These are phyloP conservation scores for Bujurquina vittata DNA, from an alignment of 2,113 vertebrate genomes.

Conservation along the genomic window DNA sequence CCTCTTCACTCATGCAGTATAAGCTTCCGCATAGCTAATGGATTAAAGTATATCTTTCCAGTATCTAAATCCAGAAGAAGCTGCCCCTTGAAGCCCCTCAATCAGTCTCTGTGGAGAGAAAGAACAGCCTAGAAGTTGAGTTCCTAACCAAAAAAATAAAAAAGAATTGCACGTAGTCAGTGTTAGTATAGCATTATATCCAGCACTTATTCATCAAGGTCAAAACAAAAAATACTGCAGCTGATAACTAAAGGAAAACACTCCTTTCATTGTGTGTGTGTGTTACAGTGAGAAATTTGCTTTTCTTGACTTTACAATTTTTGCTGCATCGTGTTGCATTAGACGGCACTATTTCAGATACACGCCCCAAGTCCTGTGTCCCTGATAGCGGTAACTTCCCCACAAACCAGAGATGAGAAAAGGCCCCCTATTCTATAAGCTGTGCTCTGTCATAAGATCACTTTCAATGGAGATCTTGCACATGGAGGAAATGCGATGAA, in stretches of 20 bases:
- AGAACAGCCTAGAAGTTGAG: neutral
- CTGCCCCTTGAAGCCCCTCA: neutral
- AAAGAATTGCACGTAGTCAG: neutral
- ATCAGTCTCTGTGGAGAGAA: neutral
- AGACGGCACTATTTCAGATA: neutral
- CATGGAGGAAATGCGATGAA: neutral
- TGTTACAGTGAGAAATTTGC: neutral
- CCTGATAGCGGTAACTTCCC: neutral
- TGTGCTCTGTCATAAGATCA: neutral
- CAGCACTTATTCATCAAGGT: constrained; percentile 2
- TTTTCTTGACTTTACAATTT: neutral
- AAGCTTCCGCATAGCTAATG: neutral
- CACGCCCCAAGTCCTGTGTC: neutral
- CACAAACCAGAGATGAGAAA: neutral
- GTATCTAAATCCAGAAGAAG: neutral
- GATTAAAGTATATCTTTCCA: neutral
- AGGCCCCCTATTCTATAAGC: neutral
- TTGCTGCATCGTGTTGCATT: neutral
- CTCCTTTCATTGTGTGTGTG: neutral
- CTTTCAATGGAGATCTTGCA: neutral
- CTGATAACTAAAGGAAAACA: neutral
- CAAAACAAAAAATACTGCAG: constrained; percentile 7
- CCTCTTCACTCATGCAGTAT: neutral
- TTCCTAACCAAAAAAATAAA: neutral
- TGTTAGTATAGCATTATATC: constrained; percentile 16